These are phyloP conservation scores for Masticophis lateralis DNA, from an alignment of 2,797 vertebrate genomes.

Conservation along the genomic window DNA sequence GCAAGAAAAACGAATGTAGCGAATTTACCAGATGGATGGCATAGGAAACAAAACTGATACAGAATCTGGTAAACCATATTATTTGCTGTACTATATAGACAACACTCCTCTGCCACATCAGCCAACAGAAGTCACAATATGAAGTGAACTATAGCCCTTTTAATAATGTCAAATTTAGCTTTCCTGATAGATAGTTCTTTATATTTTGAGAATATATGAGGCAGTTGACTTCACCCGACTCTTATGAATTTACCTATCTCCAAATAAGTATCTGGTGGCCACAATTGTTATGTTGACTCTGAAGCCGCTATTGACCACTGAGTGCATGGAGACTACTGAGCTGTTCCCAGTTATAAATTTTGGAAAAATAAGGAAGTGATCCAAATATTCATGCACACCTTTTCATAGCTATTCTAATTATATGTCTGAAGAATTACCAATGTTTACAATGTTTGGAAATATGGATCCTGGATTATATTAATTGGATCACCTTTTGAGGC, in stretches of 20 bases:
- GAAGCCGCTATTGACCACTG: neutral
- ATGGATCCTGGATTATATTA: neutral
- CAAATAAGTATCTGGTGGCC: neutral
- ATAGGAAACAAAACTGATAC: no score
- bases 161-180: neutral
- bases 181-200: neutral
- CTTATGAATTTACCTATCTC: neutral
- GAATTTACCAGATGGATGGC: no score
- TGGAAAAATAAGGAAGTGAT: neutral
- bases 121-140: conserved; percentile 32
- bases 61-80: conserved; percentile 13
- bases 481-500: neutral
- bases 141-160: neutral
- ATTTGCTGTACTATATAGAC: conserved; percentile 22
- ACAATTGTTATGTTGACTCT: neutral
- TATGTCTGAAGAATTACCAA: neutral
- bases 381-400: neutral
- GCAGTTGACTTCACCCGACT: neutral
- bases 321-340: neutral
- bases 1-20: no score
- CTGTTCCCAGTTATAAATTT: neutral
- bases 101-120: neutral
- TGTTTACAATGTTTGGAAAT: neutral
- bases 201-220: neutral
- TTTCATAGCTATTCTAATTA: neutral